These are phyloP conservation scores for Lophotriccus pileatus DNA, from an alignment of 2,797 vertebrate genomes.

Conservation along the genomic window DNA sequence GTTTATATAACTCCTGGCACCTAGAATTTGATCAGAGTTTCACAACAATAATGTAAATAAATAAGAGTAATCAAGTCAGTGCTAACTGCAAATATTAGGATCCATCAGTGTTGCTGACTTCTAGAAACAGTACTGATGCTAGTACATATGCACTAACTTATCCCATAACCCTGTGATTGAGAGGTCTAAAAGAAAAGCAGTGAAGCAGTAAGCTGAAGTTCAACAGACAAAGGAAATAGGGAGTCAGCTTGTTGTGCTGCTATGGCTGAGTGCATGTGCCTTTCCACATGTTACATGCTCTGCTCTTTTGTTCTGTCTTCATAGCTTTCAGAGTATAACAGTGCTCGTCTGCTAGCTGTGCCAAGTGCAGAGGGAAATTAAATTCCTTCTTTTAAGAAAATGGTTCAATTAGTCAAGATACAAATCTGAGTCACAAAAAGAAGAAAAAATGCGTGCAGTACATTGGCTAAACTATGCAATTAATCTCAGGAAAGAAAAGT, in stretches of 20 bases:
- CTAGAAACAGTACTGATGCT: not conserved
- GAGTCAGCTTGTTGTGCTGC: not conserved
- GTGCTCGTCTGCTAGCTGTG: not conserved
- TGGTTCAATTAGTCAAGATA: not conserved
- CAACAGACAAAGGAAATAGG: not conserved
- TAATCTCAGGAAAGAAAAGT: not conserved
- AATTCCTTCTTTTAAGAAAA: not conserved
- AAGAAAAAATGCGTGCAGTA: not conserved
- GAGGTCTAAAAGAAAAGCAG: not conserved
- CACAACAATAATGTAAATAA: not conserved
- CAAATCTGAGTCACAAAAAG: not conserved
- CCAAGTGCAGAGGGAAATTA: not conserved
- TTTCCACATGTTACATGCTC: not conserved
- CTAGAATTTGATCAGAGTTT: not conserved
- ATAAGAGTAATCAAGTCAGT: not conserved
- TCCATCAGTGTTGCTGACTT: not conserved
- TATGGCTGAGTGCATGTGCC: not conserved
- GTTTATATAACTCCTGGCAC: not conserved
- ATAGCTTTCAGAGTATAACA: not conserved
- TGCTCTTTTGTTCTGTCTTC: not conserved
- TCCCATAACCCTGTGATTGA: not conserved
- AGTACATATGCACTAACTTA: not conserved
- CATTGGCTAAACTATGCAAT: not conserved
- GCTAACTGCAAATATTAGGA: not conserved
- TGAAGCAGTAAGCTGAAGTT: not conserved